Percentiles rank a stretch among this genome's conserved stretches.
These are phyloP conservation scores for Leptinotarsa undecemlineata DNA, from an alignment of 1,140 invertebrate genomes.

Conservation along the genomic window DNA sequence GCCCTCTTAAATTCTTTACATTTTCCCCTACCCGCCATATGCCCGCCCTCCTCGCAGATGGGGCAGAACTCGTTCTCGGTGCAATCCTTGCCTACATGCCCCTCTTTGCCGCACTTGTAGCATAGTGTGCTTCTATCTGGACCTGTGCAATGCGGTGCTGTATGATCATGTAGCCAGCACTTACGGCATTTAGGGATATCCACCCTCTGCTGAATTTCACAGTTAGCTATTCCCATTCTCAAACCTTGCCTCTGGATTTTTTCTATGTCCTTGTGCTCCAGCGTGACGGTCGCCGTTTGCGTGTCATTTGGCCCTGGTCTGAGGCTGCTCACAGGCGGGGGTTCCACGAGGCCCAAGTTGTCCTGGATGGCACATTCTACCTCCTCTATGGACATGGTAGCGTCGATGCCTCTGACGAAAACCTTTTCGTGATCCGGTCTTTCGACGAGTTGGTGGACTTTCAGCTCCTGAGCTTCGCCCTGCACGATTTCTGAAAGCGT, in stretches of 20 bases:
- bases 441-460: neutral
- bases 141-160: neutral
- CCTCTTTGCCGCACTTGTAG: neutral
- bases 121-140: conserved; percentile 7
- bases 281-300: too few species aligned
- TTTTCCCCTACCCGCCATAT: neutral
- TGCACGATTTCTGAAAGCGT: neutral
- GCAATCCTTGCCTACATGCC: neutral
- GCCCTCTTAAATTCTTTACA: neutral
- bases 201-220: too few species aligned
- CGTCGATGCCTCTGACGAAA: conserved; percentile 22
- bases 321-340: too few species aligned
- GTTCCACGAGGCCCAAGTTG: too few species aligned
- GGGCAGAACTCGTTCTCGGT: neutral
- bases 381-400: conserved; percentile 5
- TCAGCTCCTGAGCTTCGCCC: neutral
- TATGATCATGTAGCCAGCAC: neutral
- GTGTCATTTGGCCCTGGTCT: neutral
- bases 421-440: neutral
- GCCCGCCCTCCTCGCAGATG: neutral
- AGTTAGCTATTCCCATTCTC: too few species aligned
- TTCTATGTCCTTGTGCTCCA: too few species aligned
- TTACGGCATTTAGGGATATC: neutral
- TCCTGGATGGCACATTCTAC: neutral
- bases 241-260: too few species aligned